A percentile compares a stretch with the other conserved stretches of the same genome.
Evolutionary conservation across 1,140 invertebrate genomes (phyloP).

Genomic region (Aricia agestis): DNA sequence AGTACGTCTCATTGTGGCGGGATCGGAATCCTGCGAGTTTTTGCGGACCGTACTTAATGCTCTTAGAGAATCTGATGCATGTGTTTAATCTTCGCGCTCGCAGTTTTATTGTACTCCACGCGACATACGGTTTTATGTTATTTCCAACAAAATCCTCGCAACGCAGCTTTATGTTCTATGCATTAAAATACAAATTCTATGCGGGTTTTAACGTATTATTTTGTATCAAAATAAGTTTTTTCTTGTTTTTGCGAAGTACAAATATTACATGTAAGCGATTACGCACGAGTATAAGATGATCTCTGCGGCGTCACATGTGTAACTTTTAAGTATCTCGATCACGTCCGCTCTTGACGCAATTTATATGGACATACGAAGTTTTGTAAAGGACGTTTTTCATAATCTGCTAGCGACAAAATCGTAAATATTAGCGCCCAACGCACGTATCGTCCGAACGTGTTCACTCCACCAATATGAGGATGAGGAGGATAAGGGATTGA

Average conservation of each 20-base stretch:
- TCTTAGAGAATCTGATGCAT: slow-evolving; percentile 14
- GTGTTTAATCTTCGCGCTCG: not conserved
- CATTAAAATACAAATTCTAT: too few species aligned
- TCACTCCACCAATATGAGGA: not conserved
- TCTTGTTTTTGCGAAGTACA: too few species aligned
- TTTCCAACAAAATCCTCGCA: too few species aligned
- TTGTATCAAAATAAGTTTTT: not conserved
- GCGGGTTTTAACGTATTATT: not conserved
- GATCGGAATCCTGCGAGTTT: not conserved
- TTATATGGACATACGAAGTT: not conserved
- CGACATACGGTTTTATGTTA: not conserved
- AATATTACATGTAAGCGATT: not conserved
- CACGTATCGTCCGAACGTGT: not conserved
- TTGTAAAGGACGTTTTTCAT: not conserved
- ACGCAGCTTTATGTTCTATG: too few species aligned
- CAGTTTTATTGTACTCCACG: not conserved
- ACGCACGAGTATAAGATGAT: not conserved
- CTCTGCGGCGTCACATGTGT: not conserved
- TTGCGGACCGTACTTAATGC: slow-evolving; percentile 5
- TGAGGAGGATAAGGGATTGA: not conserved
- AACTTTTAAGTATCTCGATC: not conserved
- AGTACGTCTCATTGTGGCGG: not conserved
- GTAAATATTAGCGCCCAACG: not conserved
- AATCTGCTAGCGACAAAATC: not conserved
- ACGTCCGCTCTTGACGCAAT: not conserved